Percentiles rank a stretch among this genome's conserved stretches.
Conservation (phyloP, 2,888 invertebrate genomes). For the Phymatocera aterrima region DNA sequence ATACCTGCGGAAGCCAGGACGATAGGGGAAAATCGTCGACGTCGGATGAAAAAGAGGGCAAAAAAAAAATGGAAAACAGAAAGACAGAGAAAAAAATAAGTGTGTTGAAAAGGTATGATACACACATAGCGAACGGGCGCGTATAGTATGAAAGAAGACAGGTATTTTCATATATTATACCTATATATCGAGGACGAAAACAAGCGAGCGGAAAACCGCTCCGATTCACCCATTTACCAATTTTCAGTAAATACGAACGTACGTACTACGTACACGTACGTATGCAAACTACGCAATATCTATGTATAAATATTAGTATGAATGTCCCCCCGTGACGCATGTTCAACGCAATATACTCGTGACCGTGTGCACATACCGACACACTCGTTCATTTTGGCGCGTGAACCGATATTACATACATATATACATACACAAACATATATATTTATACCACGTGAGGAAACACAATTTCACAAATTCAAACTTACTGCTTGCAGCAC, state of each 20-base stretch:
- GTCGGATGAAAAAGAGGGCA: too few relatives aligned
- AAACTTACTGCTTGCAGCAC: neutral
- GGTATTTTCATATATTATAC: slow-evolving; percentile 19
- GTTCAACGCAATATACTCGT: neutral
- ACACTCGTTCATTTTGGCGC: neutral
- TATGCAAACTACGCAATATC: neutral
- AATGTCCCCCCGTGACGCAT: neutral
- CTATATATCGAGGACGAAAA: neutral
- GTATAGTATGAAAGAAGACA: slow-evolving; percentile 39
- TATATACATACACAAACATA: too few relatives aligned
- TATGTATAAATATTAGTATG: neutral
- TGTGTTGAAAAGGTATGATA: slow-evolving; percentile 41
- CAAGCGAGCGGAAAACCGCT: neutral
- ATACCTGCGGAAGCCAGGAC: neutral
- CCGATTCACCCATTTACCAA: neutral
- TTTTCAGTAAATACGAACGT: too few relatives aligned
- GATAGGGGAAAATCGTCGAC: neutral
- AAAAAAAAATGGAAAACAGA: neutral
- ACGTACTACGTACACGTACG: neutral
- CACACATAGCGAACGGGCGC: too few relatives aligned
- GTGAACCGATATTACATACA: neutral
- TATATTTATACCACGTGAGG: neutral
- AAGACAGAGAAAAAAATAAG: neutral
- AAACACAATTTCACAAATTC: neutral
- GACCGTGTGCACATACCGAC: too few relatives aligned